These are phyloP conservation scores for Solea senegalensis DNA, from an alignment of 2,113 vertebrate genomes.

Conservation along the genomic window DNA sequence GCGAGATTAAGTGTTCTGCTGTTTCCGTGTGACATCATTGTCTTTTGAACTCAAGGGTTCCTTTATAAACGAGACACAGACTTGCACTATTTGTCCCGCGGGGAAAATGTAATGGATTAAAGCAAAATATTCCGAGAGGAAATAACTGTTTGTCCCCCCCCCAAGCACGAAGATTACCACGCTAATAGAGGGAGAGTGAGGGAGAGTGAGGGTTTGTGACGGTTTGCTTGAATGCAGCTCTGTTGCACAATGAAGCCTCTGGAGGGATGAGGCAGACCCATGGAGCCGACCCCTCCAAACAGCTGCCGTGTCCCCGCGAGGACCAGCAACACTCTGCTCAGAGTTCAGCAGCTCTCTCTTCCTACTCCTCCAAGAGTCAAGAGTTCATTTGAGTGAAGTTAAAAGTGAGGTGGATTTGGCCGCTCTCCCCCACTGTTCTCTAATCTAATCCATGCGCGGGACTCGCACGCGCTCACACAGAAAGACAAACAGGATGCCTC, in stretches of 20 bases:
- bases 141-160: slow-evolving; percentile 54
- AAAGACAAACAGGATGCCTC: slow-evolving; percentile 76
- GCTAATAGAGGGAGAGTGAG: slow-evolving; percentile 48
- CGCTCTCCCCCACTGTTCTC: slow-evolving; percentile 20
- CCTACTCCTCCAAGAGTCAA: slow-evolving; percentile 42
- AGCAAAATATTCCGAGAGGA: slow-evolving; percentile 47
- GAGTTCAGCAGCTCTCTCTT: slow-evolving; percentile 43
- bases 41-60: slow-evolving; percentile 13
- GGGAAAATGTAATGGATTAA: slow-evolving; percentile 22
- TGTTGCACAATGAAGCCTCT: slow-evolving; percentile 59
- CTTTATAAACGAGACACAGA: slow-evolving; percentile 32
- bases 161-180: slow-evolving; percentile 33
- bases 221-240: slow-evolving; percentile 38
- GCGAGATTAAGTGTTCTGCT: slow-evolving; percentile 24
- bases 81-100: slow-evolving; percentile 31
- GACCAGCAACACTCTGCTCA: slow-evolving; percentile 30
- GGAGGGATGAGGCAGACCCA: slow-evolving; percentile 28
- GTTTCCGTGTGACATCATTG: slow-evolving; percentile 6
- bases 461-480: slow-evolving; percentile 43
- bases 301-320: slow-evolving; percentile 51
- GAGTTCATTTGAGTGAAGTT: slow-evolving; percentile 71
- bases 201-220: slow-evolving; percentile 40
- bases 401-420: slow-evolving; percentile 59
- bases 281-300: slow-evolving; percentile 44
- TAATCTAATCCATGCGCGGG: slow-evolving; percentile 56